Evolutionary conservation across 2,888 invertebrate species (phyloP).

Genomic region (Eurois occulta): DNA sequence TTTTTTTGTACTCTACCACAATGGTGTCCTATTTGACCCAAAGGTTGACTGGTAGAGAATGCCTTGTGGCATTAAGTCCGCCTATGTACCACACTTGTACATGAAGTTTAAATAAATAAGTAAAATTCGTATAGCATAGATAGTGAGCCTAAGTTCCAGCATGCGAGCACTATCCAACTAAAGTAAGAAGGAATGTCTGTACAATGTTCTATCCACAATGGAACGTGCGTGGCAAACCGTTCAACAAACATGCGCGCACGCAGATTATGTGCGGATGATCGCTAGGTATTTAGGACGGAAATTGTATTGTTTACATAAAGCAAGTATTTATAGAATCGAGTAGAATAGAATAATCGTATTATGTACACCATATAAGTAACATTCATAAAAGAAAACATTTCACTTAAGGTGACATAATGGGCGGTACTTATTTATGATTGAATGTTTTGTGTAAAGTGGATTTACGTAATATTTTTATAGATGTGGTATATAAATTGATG

Average conservation of each 20-base stretch:
- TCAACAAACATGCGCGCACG: constrained; percentile 50
- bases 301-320: constrained; percentile 43
- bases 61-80: too few relatives aligned
- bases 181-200: constrained; percentile 10
- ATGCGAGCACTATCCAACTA: background rate
- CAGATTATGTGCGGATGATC: constrained; percentile 47
- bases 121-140: background rate
- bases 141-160: background rate
- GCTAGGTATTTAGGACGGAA: constrained; percentile 51
- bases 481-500: background rate
- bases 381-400: too few relatives aligned
- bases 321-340: constrained; percentile 2
- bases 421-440: constrained; percentile 22
- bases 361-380: too few relatives aligned
- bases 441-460: constrained; percentile 2
- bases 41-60: too few relatives aligned
- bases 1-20: too few relatives aligned
- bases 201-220: constrained; percentile 3
- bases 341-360: background rate
- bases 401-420: too few relatives aligned
- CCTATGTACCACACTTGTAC: too few relatives aligned
- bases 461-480: constrained; percentile 15
- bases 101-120: too few relatives aligned
- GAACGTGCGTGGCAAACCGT: constrained; percentile 43
- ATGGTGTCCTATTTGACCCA: too few relatives aligned